Conservation (phyloP, 2,888 invertebrate genomes). For the Dryobotodes eremita region DNA sequence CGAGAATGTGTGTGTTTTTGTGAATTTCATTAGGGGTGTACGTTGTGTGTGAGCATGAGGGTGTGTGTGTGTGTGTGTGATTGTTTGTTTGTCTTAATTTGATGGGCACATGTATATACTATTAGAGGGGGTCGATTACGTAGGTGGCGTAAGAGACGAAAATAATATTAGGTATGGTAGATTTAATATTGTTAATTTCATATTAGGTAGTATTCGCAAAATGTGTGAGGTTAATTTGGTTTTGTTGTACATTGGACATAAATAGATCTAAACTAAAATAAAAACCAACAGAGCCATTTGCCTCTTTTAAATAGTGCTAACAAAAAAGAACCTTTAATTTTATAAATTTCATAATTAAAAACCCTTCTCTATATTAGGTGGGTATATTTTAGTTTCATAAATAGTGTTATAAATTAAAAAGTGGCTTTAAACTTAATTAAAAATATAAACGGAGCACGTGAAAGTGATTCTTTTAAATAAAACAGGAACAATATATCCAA, state of each 20-base stretch:
- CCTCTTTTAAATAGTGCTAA: not conserved
- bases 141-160: not conserved
- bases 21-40: constrained; percentile 12
- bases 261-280: not conserved
- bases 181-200: too few relatives aligned
- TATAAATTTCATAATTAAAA: too few relatives aligned
- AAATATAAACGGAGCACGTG: not conserved
- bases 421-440: not conserved
- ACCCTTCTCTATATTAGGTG: too few relatives aligned
- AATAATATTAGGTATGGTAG: not conserved
- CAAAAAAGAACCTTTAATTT: not conserved
- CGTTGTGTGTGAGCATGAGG: not conserved
- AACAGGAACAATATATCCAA: not conserved
- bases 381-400: not conserved
- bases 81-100: constrained; percentile 45
- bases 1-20: not conserved
- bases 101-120: constrained; percentile 1
- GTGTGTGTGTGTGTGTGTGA: not conserved
- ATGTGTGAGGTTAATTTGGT: not conserved
- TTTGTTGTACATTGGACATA: not conserved
- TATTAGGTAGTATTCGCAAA: not conserved
- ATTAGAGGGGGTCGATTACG: constrained; percentile 3
- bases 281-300: too few relatives aligned
- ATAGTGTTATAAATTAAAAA: not conserved
- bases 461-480: not conserved